These are phyloP conservation scores for Cichladusa arquata DNA, from an alignment of 2,113 vertebrate genomes.

Conservation along the genomic window DNA sequence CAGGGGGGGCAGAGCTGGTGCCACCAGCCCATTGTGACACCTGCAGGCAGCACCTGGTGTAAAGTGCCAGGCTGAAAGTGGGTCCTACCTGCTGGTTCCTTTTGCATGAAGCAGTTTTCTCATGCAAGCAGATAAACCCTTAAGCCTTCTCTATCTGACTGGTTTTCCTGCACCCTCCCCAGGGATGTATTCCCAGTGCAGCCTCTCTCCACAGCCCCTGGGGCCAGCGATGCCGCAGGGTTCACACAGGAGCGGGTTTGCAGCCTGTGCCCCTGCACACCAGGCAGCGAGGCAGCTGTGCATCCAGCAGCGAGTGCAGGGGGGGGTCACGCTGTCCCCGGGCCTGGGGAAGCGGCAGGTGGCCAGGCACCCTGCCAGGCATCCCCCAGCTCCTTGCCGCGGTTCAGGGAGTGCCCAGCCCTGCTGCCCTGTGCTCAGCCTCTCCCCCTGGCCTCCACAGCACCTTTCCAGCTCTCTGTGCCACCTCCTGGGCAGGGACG, in stretches of 20 bases:
- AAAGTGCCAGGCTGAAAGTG: background rate
- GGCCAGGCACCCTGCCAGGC: background rate
- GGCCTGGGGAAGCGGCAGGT: background rate
- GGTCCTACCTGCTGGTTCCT: background rate
- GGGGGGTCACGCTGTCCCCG: rapidly evolving
- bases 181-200: rapidly evolving
- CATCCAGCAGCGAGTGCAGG: background rate
- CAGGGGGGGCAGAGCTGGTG: background rate
- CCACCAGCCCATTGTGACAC: background rate
- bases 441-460: background rate
- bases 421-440: background rate
- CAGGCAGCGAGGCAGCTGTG: background rate
- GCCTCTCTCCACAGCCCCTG: background rate
- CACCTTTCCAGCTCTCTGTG: background rate
- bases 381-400: background rate
- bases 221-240: rapidly evolving
- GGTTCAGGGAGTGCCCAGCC: background rate
- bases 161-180: background rate
- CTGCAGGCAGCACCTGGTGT: background rate
- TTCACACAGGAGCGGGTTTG: background rate
- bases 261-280: background rate
- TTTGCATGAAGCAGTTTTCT: background rate
- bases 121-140: background rate
- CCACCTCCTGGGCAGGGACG: background rate
- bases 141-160: background rate